Conservation (phyloP, 1,140 invertebrate genomes). For the Papilio dardanus region DNA sequence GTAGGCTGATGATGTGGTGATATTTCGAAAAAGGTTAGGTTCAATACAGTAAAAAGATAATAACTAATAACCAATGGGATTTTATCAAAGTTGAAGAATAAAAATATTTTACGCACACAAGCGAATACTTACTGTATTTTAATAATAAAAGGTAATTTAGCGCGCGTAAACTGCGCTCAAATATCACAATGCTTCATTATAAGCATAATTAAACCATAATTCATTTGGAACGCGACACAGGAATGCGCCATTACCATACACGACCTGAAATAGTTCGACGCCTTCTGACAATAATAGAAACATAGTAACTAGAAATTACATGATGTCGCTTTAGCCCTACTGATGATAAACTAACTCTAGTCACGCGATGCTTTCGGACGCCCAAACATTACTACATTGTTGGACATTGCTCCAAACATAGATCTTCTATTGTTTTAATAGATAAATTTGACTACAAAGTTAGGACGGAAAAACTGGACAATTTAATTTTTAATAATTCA, state of each 20-base stretch:
- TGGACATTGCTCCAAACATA: conserved; percentile 26
- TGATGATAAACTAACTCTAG: conserved; percentile 65
- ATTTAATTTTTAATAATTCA: no score
- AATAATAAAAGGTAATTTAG: conserved; percentile 13
- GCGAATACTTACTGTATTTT: background rate
- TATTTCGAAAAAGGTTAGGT: background rate
- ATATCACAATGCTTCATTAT: conserved; percentile 24
- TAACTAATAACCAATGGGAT: background rate
- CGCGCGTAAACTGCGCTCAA: conserved; percentile 9
- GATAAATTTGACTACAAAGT: background rate
- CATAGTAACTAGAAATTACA: conserved; percentile 78
- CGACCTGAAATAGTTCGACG: conserved; percentile 50
- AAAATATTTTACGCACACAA: background rate
- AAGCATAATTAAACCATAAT: conserved; percentile 38
- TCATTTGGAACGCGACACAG: conserved; percentile 37
- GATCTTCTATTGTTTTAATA: conserved; percentile 2
- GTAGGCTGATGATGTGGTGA: no score
- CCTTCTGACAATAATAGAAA: conserved; percentile 73
- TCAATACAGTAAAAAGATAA: background rate
- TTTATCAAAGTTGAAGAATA: background rate
- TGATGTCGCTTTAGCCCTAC: conserved; percentile 69
- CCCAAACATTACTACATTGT: conserved; percentile 59
- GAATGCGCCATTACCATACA: conserved; percentile 22
- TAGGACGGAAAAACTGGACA: no score
- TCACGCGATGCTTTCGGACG: conserved; percentile 67